Evolutionary conservation across 1,140 invertebrate genomes (phyloP).

Genomic region (Caenorhabditis latens): DNA sequence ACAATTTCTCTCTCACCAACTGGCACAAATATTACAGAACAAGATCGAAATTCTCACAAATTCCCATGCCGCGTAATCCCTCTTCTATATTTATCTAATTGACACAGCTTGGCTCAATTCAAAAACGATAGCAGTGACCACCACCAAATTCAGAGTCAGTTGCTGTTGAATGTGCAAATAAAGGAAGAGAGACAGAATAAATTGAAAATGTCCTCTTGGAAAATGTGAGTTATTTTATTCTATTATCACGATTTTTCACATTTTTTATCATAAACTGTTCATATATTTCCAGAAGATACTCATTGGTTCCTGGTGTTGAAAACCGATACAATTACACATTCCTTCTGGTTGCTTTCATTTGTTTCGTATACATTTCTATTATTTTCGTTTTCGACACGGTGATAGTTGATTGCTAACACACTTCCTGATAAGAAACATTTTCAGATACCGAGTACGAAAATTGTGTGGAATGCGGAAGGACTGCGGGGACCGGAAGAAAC

Average conservation of each 20-base stretch:
- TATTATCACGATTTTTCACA: background rate
- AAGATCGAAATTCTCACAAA: background rate
- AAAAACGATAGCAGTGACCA: slow-evolving; percentile 13
- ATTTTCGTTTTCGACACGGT: background rate
- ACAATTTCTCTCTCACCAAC: background rate
- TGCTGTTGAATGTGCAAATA: background rate
- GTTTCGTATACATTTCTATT: background rate
- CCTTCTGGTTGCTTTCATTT: background rate
- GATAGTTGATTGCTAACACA: background rate
- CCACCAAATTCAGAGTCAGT: background rate
- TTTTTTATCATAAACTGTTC: background rate
- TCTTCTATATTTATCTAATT: slow-evolving; percentile 9
- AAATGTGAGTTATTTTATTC: background rate
- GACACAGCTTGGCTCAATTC: background rate
- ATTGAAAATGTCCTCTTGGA: slow-evolving; percentile 1
- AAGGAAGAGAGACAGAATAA: background rate
- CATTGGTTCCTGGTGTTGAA: slow-evolving; percentile 5
- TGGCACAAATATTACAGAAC: slow-evolving; percentile 15
- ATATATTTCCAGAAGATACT: slow-evolving; percentile 29
- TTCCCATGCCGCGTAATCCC: background rate
- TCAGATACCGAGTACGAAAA: background rate
- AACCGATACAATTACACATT: background rate
- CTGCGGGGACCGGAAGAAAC: background rate
- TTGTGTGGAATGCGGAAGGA: background rate
- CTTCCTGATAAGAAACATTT: background rate